Conservation (phyloP, 1,140 invertebrate genomes). For the Homalodisca vitripennis region DNA sequence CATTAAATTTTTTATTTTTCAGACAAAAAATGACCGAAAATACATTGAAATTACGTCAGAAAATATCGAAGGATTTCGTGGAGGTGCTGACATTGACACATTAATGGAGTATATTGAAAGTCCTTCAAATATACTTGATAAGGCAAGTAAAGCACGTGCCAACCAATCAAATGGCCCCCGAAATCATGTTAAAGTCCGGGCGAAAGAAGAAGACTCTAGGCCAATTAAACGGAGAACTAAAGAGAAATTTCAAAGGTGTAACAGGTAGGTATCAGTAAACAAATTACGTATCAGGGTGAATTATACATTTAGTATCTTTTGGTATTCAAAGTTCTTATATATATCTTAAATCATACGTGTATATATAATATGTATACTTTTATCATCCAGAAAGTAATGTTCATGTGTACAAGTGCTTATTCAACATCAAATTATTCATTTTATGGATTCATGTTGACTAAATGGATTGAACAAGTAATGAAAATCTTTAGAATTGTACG, state of each 20-base stretch:
- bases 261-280: not conserved
- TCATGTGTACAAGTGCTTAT: too few relatives aligned
- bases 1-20: too few relatives aligned
- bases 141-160: conserved; percentile 17
- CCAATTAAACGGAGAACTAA: not conserved
- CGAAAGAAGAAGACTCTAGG: conserved; percentile 30
- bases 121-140: conserved; percentile 20
- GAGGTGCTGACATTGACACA: conserved; percentile 57
- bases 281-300: too few relatives aligned
- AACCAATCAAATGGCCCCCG: conserved; percentile 24
- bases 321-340: too few relatives aligned
- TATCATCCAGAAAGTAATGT: too few relatives aligned
- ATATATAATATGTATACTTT: too few relatives aligned
- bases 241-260: conserved; percentile 36
- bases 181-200: conserved; percentile 7
- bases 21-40: conserved; percentile 56
- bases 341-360: too few relatives aligned
- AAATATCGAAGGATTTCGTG: conserved; percentile 63
- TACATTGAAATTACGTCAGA: conserved; percentile 56
- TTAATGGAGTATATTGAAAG: conserved; percentile 57
- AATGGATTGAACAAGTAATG: too few relatives aligned
- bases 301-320: too few relatives aligned
- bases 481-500: too few relatives aligned
- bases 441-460: too few relatives aligned
- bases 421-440: too few relatives aligned